Evolutionary conservation across 2,113 vertebrate species (phyloP).

Genomic region (Hydrochoerus hydrochaeris): DNA sequence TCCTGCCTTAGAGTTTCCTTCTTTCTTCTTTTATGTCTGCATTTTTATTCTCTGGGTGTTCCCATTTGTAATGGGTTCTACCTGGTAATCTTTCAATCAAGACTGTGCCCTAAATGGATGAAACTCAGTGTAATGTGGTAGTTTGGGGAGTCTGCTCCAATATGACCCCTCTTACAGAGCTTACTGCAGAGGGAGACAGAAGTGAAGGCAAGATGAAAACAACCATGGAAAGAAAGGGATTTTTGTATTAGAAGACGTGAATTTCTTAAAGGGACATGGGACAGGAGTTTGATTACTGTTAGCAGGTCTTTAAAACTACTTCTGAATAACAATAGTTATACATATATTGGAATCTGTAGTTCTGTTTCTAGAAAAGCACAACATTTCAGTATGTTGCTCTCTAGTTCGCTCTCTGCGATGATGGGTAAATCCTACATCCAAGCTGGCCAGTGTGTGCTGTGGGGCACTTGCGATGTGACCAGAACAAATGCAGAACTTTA

Average conservation of each 20-base stretch:
- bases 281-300: constrained; percentile 20
- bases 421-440: not conserved
- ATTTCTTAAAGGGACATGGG: not conserved
- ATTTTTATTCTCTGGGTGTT: accelerated
- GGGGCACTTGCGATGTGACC: not conserved
- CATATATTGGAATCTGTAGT: not conserved
- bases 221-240: not conserved
- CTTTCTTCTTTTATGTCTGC: not conserved
- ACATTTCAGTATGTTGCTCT: not conserved
- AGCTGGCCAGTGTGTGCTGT: not conserved
- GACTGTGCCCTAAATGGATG: not conserved
- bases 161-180: not conserved
- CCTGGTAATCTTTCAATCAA: constrained; percentile 46
- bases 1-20: constrained; percentile 36
- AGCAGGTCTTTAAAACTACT: not conserved
- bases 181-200: not conserved
- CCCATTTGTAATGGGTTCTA: not conserved
- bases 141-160: not conserved
- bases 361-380: not conserved
- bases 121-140: not conserved
- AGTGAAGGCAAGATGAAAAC: not conserved
- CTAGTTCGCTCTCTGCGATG: accelerated
- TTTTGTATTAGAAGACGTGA: not conserved
- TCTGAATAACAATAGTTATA: not conserved
- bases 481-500: not conserved